Base-by-base conservation (phyloP, 2,888 invertebrate species). In the Drosophila nr. perissopoda region DNA sequence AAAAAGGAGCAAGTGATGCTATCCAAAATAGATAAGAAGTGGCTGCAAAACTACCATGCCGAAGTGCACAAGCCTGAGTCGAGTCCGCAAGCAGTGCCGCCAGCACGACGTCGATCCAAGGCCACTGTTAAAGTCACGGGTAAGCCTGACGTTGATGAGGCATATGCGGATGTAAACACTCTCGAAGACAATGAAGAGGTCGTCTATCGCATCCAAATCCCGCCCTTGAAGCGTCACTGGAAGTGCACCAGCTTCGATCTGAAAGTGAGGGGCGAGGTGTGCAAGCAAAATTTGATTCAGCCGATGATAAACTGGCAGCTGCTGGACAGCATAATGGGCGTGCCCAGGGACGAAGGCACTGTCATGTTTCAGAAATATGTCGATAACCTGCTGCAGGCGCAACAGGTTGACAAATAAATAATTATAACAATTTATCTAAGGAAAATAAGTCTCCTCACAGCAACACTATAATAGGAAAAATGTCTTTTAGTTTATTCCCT, bases 301-400 rank as follows among this genome's bases (percentile, higher is more conserved):
- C 62, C 64, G 7, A 21, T 76, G 0, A 38, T 78, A 11, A 54
- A 42, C 18, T 78, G 64, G 64, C 11, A 73, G 13, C 51, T 69
- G 48, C 73, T 78, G 25, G 69, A 78, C 29, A 51, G n/a, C 29
- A 65, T 75, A 57, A 74, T 76, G 76, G 29, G n/a, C 11, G 2
- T 61, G 42, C 68, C 73, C 2, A 4, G 16, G 42, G n/a, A 40
- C 4, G 38, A 62, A 25, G 73, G 21, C 31, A 53, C 51, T 2
- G 25, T 4, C 1, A 25, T 33, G 25, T 48, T 75, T 33, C 66
- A 66, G 40, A 10, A 21, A 0, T 48, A 58, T 42, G 42, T 76
- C 11, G 13, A 61, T 3, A 7, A 51, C 1, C n/a, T 38, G 53
- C 29, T 52, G 33, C n/a, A 36, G 36, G 7, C 36, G 38, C 38